phyloP scores from a whole-genome alignment of 2,797 vertebrate genomes.

The Gallinago stenura region DNA sequence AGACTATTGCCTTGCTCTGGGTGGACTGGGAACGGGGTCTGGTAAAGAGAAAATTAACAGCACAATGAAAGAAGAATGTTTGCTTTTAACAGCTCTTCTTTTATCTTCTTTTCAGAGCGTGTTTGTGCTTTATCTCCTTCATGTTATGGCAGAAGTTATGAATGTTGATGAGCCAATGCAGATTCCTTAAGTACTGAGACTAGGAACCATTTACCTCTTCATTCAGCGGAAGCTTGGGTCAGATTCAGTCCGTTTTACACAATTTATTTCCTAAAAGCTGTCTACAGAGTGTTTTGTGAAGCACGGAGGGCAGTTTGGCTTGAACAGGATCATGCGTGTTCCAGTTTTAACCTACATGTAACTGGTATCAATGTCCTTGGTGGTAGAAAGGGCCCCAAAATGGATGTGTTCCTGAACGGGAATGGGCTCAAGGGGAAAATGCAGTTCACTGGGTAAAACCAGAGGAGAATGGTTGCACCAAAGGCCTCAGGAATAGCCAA shows the following conservation, averaged over 20 bases:
- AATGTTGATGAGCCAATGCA: neutral
- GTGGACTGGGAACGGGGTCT: neutral
- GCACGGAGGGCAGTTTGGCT: neutral
- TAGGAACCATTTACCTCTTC: neutral
- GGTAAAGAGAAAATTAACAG: constrained; percentile 14
- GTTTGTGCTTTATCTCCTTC: neutral
- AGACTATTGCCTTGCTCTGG: neutral
- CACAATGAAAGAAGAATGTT: neutral
- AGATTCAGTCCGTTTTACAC: neutral
- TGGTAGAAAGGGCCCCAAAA: neutral
- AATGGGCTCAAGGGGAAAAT: neutral
- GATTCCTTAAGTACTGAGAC: neutral
- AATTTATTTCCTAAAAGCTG: neutral
- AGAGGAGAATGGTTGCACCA: neutral
- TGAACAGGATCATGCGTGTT: neutral
- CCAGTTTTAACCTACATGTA: neutral
- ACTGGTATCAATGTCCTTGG: neutral
- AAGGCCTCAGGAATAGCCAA: neutral
- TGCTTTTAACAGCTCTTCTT: neutral
- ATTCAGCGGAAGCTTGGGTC: neutral
- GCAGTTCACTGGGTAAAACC: neutral
- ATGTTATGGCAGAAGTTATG: neutral
- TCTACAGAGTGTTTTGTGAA: neutral
- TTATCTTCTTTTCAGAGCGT: neutral
- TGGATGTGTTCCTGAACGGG: accelerated